Base-by-base conservation (phyloP, 53 echinoderm and acorn worm species). In the Mesocentrotus franciscanus region DNA sequence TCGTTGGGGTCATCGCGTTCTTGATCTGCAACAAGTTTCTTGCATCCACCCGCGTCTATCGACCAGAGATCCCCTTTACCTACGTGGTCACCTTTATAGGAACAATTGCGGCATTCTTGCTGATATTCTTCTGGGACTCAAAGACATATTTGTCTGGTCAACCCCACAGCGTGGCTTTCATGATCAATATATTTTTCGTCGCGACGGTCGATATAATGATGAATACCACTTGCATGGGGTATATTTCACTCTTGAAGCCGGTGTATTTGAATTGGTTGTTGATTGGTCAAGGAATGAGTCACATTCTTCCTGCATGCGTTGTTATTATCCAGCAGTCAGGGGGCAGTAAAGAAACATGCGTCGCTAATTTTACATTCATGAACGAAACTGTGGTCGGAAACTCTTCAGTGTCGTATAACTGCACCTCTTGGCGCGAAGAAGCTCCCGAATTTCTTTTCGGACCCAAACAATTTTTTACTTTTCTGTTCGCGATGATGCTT, bases 121-220 rank as follows among this genome's bases (percentile, higher is more conserved):
- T 98, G 89, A 93, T 96, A 58, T 98, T 98, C 92, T 98, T 95
- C 85, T 98, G 99, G 99, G 97, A 98, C 36, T 70, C 91, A 9
- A 92, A 36, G 71, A 96, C 98, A 0, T 57, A 96, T 12, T 97
- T 97, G 97, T 78, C 93, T 8, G 85, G 96, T 76, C 76, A 92
- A 60, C 93, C 95, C 14, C 99, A 98, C 95, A 98, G 99, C 74
- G 98, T 98, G 27, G 96, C 95, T 24, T 89, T 98, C 35, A 68
- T 97, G 8, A 56, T 93, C n/a, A 85, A 97, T 12, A 79, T 96
- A 2, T 96, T 98, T 92, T 89, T 97, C 60, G 71, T 98, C 27
- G 89, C 98, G 15, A 22, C 97, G 2, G 97, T 98, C 20, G 99
- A 97, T 74, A 96, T 96, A 32, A 97, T 97, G 7, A 96, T 97